Conservation (phyloP, 2,888 invertebrate genomes). For the Melieria picta region DNA sequence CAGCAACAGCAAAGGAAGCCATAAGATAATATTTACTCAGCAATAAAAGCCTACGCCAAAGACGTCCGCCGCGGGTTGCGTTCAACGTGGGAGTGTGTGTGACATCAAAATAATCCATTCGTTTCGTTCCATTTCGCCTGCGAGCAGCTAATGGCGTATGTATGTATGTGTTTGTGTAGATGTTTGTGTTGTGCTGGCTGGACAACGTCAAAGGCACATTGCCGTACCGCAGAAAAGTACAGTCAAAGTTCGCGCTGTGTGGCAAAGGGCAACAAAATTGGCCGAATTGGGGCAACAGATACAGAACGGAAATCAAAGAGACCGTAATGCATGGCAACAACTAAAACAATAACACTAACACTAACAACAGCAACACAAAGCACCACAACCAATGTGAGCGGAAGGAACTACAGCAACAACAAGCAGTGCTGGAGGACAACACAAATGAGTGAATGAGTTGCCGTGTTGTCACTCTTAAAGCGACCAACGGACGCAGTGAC, state of each 20-base stretch:
- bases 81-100: not conserved
- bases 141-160: not conserved
- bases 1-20: too few relatives aligned
- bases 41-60: too few relatives aligned
- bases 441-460: not conserved
- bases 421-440: not conserved
- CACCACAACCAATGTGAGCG: not conserved
- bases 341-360: not conserved
- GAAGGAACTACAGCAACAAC: not conserved
- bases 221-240: too few relatives aligned
- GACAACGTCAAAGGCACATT: not conserved
- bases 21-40: too few relatives aligned
- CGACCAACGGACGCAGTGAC: not conserved
- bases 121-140: not conserved
- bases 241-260: too few relatives aligned
- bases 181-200: not conserved
- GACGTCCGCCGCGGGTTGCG: too few relatives aligned
- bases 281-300: not conserved
- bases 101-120: slow-evolving; percentile 3
- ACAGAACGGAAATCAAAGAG: not conserved
- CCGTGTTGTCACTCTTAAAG: not conserved
- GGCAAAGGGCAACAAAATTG: too few relatives aligned
- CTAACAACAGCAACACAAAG: not conserved
- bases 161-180: not conserved
- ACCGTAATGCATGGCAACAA: not conserved